phyloP scores from a whole-genome alignment of 1,140 invertebrate genomes.

The Teleopsis dalmanni region DNA sequence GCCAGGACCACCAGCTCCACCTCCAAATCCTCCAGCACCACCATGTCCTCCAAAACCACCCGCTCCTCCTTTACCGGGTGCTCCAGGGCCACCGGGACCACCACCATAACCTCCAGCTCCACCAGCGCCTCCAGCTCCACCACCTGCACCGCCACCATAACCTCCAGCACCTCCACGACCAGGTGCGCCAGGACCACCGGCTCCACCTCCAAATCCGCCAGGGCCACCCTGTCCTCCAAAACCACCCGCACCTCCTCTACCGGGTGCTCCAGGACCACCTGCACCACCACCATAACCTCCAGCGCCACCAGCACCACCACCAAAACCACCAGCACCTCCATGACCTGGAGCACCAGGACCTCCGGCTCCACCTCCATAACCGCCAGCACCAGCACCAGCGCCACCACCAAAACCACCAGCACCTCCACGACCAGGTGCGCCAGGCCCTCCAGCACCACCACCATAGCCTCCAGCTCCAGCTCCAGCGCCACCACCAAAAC shows the following conservation, averaged over 20 bases:
- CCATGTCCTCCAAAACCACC: conserved; percentile 14
- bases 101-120: conserved; percentile 33
- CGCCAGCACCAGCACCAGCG: conserved; percentile 28
- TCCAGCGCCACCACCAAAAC: background rate
- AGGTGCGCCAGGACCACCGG: background rate
- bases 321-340: conserved; percentile 41
- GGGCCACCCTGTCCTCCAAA: conserved; percentile 27
- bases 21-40: conserved; percentile 18
- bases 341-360: conserved; percentile 40
- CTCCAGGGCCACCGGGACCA: conserved; percentile 40
- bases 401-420: conserved; percentile 10
- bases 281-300: conserved; percentile 45
- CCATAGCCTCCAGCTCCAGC: background rate
- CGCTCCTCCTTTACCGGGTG: conserved; percentile 44
- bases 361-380: conserved; percentile 42
- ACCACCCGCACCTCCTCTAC: conserved; percentile 41
- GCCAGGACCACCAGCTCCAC: conserved; percentile 21
- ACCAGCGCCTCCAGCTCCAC: conserved; percentile 8
- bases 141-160: conserved; percentile 12
- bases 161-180: background rate
- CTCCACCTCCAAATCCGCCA: conserved; percentile 5
- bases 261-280: conserved; percentile 31
- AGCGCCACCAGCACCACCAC: conserved; percentile 42
- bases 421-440: no score
- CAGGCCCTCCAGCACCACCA: background rate